Evolutionary conservation across 1,140 invertebrate species (phyloP).

Genomic region (Trissolcus basalis): DNA sequence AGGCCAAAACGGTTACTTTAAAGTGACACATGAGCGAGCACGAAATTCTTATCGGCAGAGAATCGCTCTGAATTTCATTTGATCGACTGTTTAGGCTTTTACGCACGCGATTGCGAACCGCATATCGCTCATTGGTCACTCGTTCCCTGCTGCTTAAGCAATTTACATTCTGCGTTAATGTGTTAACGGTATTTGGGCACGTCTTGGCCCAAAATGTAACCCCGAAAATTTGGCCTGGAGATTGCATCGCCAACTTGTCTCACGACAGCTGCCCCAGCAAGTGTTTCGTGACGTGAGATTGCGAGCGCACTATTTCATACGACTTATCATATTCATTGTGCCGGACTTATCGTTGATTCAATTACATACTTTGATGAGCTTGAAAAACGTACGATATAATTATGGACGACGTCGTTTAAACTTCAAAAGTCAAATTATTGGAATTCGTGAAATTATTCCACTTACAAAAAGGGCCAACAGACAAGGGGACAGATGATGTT

Average conservation of each 20-base stretch:
- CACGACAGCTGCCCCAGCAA: conserved; percentile 50
- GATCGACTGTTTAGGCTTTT: conserved; percentile 58
- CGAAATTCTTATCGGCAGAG: no score
- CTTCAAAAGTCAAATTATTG: no score
- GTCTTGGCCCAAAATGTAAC: conserved; percentile 31
- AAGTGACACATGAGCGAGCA: no score
- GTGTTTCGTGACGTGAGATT: conserved; percentile 41
- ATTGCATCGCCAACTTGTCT: conserved; percentile 42
- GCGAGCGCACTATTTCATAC: conserved; percentile 4
- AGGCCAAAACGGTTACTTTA: no score
- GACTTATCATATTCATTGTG: conserved; percentile 29
- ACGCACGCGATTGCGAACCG: conserved; percentile 30
- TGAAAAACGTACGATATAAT: conserved; percentile 2
- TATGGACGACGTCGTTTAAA: conserved; percentile 1
- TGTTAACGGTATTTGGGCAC: conserved; percentile 54
- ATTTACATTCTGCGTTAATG: conserved; percentile 59
- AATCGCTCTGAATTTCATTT: conserved; percentile 40
- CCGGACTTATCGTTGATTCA: conserved; percentile 36
- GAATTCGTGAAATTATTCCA: no score
- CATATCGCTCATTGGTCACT: conserved; percentile 44
- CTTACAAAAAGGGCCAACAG: no score
- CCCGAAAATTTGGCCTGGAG: conserved; percentile 53
- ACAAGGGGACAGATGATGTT: no score
- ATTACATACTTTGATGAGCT: conserved; percentile 23
- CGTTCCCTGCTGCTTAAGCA: conserved; percentile 35